A percentile compares a stretch with the other conserved stretches of the same genome.
Evolutionary conservation across 1,140 invertebrate species (phyloP).

Genomic region (Papilio polyxenes): DNA sequence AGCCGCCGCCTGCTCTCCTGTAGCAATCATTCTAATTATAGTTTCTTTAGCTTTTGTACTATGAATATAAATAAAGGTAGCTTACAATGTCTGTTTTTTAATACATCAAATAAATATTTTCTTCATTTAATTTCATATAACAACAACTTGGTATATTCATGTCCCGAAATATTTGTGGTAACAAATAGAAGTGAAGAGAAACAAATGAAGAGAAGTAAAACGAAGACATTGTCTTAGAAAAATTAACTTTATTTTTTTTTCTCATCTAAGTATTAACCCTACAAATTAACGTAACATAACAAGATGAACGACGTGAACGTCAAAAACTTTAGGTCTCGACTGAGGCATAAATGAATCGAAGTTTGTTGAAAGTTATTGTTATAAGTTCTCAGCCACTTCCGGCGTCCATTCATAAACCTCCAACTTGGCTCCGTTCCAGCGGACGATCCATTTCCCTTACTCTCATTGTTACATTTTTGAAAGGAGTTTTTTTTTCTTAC

Average conservation of each 20-base stretch:
- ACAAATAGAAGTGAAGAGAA: too few species aligned
- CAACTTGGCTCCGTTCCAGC: neutral
- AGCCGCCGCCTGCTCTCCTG: neutral
- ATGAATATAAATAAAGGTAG: neutral
- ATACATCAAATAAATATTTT: too few species aligned
- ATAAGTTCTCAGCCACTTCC: constrained; percentile 11
- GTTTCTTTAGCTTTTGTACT: neutral
- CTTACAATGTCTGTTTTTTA: neutral
- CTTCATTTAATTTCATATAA: too few species aligned
- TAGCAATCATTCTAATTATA: neutral
- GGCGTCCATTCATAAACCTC: constrained; percentile 17
- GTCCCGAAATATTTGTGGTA: too few species aligned
- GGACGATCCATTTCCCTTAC: neutral
- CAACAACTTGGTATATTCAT: too few species aligned
- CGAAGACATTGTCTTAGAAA: too few species aligned
- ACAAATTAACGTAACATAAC: neutral
- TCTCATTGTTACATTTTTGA: constrained; percentile 7
- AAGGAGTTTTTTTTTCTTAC: constrained; percentile 6
- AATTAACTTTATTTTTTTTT: neutral
- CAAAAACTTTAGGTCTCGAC: neutral
- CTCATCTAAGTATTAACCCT: neutral
- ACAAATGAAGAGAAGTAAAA: too few species aligned
- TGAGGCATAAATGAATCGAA: constrained; percentile 4
- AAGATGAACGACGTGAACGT: neutral
- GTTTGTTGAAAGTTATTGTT: constrained; percentile 3